Base-by-base conservation (phyloP, 2,797 vertebrate species). In the Tauraco hartlaubi region DNA sequence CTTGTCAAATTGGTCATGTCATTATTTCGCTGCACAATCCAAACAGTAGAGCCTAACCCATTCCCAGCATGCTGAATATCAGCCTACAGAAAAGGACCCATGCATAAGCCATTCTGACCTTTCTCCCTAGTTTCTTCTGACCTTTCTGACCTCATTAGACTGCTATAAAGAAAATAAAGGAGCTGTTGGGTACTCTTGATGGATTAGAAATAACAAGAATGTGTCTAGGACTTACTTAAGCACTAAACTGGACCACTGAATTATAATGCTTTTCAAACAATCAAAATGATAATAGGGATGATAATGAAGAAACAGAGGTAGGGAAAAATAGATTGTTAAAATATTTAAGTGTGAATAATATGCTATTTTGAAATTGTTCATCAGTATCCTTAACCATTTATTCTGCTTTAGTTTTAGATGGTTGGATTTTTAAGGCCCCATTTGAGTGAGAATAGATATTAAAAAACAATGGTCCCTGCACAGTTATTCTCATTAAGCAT, bases 1-100 rank as follows among this genome's bases (percentile, higher is more conserved):
- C 73, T 95, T 89, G 91, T 95, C 92, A 97, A 96, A 96, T 63
- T 93, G 88, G 84, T 95, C 93, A 90, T 91, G 94, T 95, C 96
- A 86, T 97, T 93, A 93, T 94, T 97, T 96, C 69, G 26, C 61
- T 83, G 75, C 79, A 96, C 83, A 95, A 85, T 93, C 73, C 82
- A 85, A 91, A 90, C 64, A 63, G 55, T 37, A 90, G 22, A 92
- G 76, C 74, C 82, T 69, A 74, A 75, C 61, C 56, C 68, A 41
- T 85, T 96, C 94, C 75, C 37, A 69, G 59, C 90, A 90, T 56
- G 84, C 81, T 96, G 87, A 80, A 80, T 95, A 95, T 96, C 80
- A 93, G 80, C 80, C 90, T 43, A 92, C 48, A 88, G 77, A 88
- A 85, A 90, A 92, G 35, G 78, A 74, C 54, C 83, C 79, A 54